phyloP scores from a whole-genome alignment of 2,113 vertebrate genomes.

The Felis catus region DNA sequence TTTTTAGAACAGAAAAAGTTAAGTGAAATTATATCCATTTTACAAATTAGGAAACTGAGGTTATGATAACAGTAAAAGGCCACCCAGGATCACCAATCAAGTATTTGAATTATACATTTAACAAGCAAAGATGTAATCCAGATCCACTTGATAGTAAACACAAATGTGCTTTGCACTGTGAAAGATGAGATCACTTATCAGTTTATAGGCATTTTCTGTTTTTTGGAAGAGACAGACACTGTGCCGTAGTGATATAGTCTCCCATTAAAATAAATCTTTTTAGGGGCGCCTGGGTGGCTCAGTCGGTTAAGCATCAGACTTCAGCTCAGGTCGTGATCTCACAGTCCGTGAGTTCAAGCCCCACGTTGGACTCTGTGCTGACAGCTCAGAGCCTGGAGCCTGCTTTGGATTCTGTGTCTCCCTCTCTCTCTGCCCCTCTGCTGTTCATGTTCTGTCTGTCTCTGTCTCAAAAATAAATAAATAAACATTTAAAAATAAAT shows the following conservation, averaged over 20 bases:
- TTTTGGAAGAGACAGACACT: background rate
- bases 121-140: background rate
- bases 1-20: background rate
- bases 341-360: too few relatives aligned
- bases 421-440: too few relatives aligned
- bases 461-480: too few relatives aligned
- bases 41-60: background rate
- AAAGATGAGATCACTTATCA: background rate
- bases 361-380: too few relatives aligned
- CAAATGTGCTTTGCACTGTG: background rate
- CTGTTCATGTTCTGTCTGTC: too few relatives aligned
- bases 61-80: background rate
- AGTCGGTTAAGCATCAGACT: too few relatives aligned
- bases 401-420: too few relatives aligned
- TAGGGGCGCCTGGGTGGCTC: too few relatives aligned
- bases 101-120: background rate
- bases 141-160: background rate
- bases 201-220: background rate
- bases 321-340: too few relatives aligned
- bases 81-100: background rate
- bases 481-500: too few relatives aligned
- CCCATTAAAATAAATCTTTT: background rate
- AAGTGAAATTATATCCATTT: background rate
- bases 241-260: background rate
- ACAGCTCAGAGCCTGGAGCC: too few relatives aligned